These are phyloP conservation scores for Eupleurogrammus muticus DNA, from an alignment of 2,797 vertebrate species.

Conservation along the genomic window DNA sequence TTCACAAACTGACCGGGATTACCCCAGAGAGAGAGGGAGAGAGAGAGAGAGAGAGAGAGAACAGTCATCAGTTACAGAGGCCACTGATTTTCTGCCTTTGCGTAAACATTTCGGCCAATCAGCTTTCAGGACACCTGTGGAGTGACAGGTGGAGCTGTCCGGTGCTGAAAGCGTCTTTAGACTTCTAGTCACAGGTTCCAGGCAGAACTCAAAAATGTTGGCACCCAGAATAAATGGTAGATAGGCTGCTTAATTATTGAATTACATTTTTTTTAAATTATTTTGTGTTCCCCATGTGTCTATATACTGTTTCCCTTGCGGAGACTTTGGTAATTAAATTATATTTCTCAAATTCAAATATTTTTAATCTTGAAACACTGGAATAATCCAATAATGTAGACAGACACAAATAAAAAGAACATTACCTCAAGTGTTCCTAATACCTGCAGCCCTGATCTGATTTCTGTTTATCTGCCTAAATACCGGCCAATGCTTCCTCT, in stretches of 20 bases:
- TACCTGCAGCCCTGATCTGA: background rate
- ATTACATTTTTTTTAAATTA: background rate
- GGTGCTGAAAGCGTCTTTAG: constrained; percentile 62
- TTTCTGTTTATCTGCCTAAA: background rate
- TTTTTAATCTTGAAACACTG: no score
- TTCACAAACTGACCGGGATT: constrained; percentile 75
- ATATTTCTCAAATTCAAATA: no score
- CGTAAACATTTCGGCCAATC: background rate
- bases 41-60: background rate
- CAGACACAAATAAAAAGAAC: no score
- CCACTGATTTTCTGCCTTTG: background rate
- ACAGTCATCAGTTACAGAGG: background rate
- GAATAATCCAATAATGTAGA: no score
- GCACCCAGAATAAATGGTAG: no score
- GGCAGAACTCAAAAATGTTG: no score
- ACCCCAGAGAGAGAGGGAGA: constrained; percentile 21
- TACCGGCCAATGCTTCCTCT: background rate
- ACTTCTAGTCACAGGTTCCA: background rate
- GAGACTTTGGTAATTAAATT: no score
- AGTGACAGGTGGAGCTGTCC: constrained; percentile 64
- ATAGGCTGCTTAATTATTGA: background rate
- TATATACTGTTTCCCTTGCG: background rate
- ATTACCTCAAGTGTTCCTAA: no score
- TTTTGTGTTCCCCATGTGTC: background rate
- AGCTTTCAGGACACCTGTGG: constrained; percentile 5